Conservation (phyloP, 2,797 vertebrate species). For the Vespertilio murinus region DNA sequence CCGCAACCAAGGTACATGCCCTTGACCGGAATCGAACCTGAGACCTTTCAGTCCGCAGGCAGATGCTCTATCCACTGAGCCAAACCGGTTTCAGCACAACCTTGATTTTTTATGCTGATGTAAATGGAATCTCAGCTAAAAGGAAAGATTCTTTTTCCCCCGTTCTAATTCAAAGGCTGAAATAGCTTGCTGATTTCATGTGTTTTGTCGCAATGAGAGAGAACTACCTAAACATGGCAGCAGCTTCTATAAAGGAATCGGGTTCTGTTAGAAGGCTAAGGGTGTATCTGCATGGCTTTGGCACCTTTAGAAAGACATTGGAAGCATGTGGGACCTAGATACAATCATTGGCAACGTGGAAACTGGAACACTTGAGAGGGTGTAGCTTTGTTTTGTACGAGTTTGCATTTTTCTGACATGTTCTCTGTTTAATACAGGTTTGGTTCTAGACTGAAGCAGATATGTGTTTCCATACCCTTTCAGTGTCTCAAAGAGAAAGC, state of each 20-base stretch:
- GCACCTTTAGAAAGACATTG: not conserved
- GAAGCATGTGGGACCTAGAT: not conserved
- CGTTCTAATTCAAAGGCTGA: not conserved
- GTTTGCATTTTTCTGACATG: not conserved
- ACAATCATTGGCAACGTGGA: not conserved
- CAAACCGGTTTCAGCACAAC: too few species aligned
- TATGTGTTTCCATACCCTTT: not conserved
- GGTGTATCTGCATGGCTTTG: not conserved
- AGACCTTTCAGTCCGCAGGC: too few species aligned
- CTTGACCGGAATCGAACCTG: too few species aligned
- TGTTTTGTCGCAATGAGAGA: not conserved
- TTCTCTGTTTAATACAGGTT: not conserved
- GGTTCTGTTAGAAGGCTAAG: not conserved
- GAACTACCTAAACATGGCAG: not conserved
- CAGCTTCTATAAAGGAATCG: not conserved
- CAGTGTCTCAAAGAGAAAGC: conserved; percentile 27
- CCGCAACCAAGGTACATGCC: too few species aligned
- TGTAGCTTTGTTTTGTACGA: not conserved
- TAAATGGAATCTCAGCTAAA: not conserved
- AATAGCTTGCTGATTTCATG: not conserved
- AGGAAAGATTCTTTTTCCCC: not conserved
- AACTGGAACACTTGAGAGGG: not conserved
- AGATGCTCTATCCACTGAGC: too few species aligned
- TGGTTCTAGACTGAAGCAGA: not conserved
- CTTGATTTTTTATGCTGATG: conserved; percentile 9